Evolutionary conservation across 1,140 invertebrate genomes (phyloP).

Genomic region (Alviniconcha marisindica): DNA sequence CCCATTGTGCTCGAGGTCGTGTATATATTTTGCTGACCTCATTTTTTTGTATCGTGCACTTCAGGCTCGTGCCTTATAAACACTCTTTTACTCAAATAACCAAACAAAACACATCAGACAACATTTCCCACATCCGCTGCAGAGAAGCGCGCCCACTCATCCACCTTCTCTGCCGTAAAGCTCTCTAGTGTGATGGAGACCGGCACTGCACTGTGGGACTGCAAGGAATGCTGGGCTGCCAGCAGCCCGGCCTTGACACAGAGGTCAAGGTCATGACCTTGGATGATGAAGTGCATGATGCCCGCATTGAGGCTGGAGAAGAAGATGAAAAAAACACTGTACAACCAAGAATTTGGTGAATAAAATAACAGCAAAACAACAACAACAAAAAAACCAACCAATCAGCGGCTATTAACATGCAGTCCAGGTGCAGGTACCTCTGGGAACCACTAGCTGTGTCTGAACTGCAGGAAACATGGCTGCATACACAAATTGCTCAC

Average conservation of each 20-base stretch:
- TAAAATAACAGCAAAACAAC: too few relatives aligned
- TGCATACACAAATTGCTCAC: too few relatives aligned
- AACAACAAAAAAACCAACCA: too few relatives aligned
- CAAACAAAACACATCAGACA: too few relatives aligned
- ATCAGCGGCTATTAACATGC: too few relatives aligned
- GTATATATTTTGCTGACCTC: too few relatives aligned
- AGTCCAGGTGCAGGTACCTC: neutral
- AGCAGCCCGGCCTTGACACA: constrained; percentile 77
- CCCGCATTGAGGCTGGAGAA: constrained; percentile 77
- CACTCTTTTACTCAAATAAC: too few relatives aligned
- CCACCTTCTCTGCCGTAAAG: constrained; percentile 38
- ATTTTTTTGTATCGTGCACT: too few relatives aligned
- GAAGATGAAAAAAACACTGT: neutral
- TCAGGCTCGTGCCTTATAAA: too few relatives aligned
- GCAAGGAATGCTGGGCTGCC: constrained; percentile 78
- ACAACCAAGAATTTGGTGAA: too few relatives aligned
- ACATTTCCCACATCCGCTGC: neutral
- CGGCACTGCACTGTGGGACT: constrained; percentile 77
- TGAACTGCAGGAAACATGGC: too few relatives aligned
- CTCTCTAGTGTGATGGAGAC: constrained; percentile 39
- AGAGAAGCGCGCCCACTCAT: constrained; percentile 13
- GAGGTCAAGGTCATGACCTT: constrained; percentile 71
- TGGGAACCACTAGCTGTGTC: neutral
- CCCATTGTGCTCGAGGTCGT: too few relatives aligned
- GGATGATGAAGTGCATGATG: constrained; percentile 77